A percentile compares a stretch with the other conserved stretches of the same genome.
phyloP scores from a whole-genome alignment of 1,140 invertebrate genomes.

The Dendroctonus valens region DNA sequence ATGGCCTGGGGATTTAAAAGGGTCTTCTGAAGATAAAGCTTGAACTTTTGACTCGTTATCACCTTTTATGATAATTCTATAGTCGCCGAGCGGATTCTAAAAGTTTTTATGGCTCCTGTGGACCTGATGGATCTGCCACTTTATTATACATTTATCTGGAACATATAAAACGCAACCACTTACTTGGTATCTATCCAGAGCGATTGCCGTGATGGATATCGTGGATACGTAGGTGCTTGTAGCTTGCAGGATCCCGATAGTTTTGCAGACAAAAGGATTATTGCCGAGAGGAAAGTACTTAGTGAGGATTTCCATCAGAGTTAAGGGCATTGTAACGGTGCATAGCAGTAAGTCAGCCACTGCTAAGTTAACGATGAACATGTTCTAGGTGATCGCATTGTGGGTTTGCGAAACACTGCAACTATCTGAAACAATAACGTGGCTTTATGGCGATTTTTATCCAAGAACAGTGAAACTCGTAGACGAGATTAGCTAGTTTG shows the following conservation, averaged over 20 bases:
- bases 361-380: conserved; percentile 88
- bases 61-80: no score
- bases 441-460: no score
- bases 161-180: conserved; percentile 27
- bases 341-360: conserved; percentile 82
- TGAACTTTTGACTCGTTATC: no score
- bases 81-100: no score
- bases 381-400: conserved; percentile 81
- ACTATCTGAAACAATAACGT: conserved; percentile 45
- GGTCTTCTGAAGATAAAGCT: no score
- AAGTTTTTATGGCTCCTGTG: no score
- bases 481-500: no score
- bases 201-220: conserved; percentile 86
- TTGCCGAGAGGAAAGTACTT: conserved; percentile 73
- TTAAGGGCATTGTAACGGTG: conserved; percentile 82
- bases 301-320: conserved; percentile 75
- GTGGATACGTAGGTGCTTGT: conserved; percentile 87
- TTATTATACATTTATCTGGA: no score
- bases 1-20: no score
- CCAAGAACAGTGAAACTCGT: no score
- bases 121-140: no score
- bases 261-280: conserved; percentile 70
- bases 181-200: conserved; percentile 76
- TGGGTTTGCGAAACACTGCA: conserved; percentile 69
- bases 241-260: conserved; percentile 77